Evolutionary conservation across 2,888 invertebrate species (phyloP), one percentile per base, ranked within the genome.

Genomic region (Thecophora atra): DNA sequence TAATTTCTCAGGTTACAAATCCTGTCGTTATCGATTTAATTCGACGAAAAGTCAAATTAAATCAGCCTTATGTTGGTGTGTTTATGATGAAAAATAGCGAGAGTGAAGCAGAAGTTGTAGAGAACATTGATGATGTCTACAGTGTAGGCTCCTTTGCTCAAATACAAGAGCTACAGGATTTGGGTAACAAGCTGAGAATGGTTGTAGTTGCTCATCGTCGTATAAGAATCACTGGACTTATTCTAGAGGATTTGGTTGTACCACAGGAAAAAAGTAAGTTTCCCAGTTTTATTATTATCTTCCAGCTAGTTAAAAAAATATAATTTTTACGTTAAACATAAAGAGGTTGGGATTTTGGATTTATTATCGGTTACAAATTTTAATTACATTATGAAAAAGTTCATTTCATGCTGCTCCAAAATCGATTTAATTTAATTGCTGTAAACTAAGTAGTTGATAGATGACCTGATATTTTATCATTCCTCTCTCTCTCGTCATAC

Each of bases 11-110:
- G 94, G 89, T 98, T 56, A 91, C 93, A 44, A 94, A 98, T 87
- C 94, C 95, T 58, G 89, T 91, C 70, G 88, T 99, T 71, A 95
- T 97, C 82, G 94, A 96, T 83, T 84, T 99, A 63, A 91, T 99
- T 73, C 89, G 97, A 81, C 91, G 97, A 76, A 99, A 99, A 89
- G 96, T 99, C 0, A 94, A 94, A 85, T 87, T 99, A 19, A 97
- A 97, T 85, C 97, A 98, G 84, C 99, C 99, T 0, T 99, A 99
- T 82, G 93, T 97, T 65, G 99, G 99, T 5, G 93, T 99, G 66
- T 99, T 99, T 84, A 88, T 99, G 78, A 97, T 98, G 82, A 96
- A 93, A 83, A 92, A 93, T 81, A 95, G 96, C 82, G 96, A 94
- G 77, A 94, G 94, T 82, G 95, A 96, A 77, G 89, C 91, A 0